Evolutionary conservation across 2,888 invertebrate species (phyloP), one percentile per base, ranked within the genome.

Genomic region (Augiades crinisus): DNA sequence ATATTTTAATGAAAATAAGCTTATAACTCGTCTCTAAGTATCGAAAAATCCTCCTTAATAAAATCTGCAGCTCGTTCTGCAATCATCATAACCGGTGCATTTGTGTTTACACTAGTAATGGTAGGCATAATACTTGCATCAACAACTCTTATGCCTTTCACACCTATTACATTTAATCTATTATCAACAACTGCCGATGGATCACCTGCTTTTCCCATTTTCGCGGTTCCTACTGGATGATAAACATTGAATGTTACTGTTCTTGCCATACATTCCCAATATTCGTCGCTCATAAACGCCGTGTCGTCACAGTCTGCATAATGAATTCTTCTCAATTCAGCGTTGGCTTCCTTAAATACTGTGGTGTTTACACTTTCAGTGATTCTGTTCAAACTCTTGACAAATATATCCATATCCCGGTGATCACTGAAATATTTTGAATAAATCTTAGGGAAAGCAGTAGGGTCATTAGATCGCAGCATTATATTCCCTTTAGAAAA

Each of bases 101-200:
- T 86, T 0, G 78, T 78, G 56, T 88, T 87, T 0, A 81, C 79
- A 63, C 88, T 87, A 0, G 86, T 74, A 57, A 86, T 85, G 0
- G 81, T 84, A 0, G 88, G 86, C 84, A 88, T 87, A 5, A 87
- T 57, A 58, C 88, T 88, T 1, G 88, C 88, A 56, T 88, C 88
- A 0, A 79, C 79, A 0, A 88, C 75, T 57, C 87, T 71, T 16
- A 88, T 54, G 1, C 75, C 66, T 22, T 72, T 64, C 1, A 86
- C 57, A 40, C 81, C 81, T 17, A 64, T 59, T 0, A 88, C 81
- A 55, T 63, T 74, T 1, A 88, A 60, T 57, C 68, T 72, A 46
- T 59, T 72, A 54, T 82, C 75, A 5, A 88, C 80, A 46, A 88
- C 88, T 34, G 82, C 61, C 0, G 68, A 65, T 4, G 66, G 58